A percentile compares a stretch with the other conserved stretches of the same genome.
phyloP scores from a whole-genome alignment of 2,113 vertebrate genomes.

The Lagopus muta region DNA sequence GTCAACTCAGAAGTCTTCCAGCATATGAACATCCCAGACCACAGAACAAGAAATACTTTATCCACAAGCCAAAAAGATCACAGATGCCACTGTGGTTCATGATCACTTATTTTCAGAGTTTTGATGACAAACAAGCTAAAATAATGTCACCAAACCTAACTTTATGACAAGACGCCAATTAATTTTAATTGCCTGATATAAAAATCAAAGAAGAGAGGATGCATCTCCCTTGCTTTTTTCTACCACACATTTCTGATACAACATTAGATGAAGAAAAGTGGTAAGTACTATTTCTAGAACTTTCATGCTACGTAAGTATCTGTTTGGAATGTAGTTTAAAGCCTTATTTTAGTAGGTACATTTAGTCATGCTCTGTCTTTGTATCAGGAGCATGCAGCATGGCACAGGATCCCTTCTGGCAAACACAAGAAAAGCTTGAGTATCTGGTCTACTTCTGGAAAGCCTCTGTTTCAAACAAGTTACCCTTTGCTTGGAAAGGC shows the following conservation, averaged over 20 bases:
- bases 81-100: slow-evolving; percentile 3
- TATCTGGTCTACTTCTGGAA: neutral
- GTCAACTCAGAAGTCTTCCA: neutral
- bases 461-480: neutral
- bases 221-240: neutral
- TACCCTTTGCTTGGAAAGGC: neutral
- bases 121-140: slow-evolving; percentile 23
- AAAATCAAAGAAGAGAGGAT: neutral
- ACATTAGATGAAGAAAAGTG: neutral
- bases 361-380: neutral
- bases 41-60: neutral
- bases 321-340: neutral
- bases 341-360: neutral
- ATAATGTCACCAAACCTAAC: neutral
- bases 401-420: neutral
- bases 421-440: neutral
- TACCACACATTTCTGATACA: neutral
- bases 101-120: slow-evolving; percentile 21
- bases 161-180: neutral
- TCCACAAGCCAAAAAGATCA: neutral
- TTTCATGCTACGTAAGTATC: neutral
- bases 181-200: neutral
- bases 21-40: neutral
- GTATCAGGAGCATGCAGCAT: neutral
- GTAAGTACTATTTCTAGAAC: neutral